phyloP scores from a whole-genome alignment of 2,888 invertebrate species.

The Leptinotarsa rubiginosa region DNA sequence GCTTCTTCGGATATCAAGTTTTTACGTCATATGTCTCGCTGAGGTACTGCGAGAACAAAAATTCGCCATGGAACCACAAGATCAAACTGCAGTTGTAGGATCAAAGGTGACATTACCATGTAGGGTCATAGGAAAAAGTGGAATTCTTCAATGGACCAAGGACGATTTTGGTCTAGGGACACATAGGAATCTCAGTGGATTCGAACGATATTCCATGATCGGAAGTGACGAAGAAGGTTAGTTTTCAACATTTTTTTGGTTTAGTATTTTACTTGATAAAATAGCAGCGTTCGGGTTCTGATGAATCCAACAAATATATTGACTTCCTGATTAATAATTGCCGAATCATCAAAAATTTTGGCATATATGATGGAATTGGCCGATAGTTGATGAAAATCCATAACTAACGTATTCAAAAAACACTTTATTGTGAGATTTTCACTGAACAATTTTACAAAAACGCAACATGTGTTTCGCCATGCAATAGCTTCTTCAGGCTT shows the following conservation, averaged over 20 bases:
- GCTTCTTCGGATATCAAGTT: constrained; percentile 58
- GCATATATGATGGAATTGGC: too few relatives aligned
- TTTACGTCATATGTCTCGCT: constrained; percentile 42
- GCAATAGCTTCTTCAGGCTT: too few relatives aligned
- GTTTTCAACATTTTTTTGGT: constrained; percentile 43
- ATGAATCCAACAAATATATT: too few relatives aligned
- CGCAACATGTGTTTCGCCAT: too few relatives aligned
- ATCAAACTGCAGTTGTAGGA: constrained; percentile 90
- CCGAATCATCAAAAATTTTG: too few relatives aligned
- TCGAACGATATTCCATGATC: constrained; percentile 95
- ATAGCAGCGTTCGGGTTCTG: too few relatives aligned
- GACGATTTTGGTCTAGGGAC: constrained; percentile 96
- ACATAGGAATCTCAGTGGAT: constrained; percentile 90
- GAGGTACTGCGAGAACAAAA: constrained; percentile 76
- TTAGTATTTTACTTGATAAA: too few relatives aligned
- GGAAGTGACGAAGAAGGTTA: constrained; percentile 94
- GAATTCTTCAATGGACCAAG: constrained; percentile 96
- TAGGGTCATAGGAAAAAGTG: constrained; percentile 87
- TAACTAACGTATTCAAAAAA: too few relatives aligned
- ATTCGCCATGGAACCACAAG: constrained; percentile 92
- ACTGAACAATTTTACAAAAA: too few relatives aligned
- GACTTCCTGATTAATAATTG: too few relatives aligned
- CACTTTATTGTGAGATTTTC: too few relatives aligned
- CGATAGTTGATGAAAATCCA: too few relatives aligned
- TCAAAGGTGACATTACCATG: constrained; percentile 91